Evolutionary conservation across 2,888 invertebrate genomes (phyloP), one percentile per base, ranked within the genome.

Genomic region (Xanthostigma xanthostigma): DNA sequence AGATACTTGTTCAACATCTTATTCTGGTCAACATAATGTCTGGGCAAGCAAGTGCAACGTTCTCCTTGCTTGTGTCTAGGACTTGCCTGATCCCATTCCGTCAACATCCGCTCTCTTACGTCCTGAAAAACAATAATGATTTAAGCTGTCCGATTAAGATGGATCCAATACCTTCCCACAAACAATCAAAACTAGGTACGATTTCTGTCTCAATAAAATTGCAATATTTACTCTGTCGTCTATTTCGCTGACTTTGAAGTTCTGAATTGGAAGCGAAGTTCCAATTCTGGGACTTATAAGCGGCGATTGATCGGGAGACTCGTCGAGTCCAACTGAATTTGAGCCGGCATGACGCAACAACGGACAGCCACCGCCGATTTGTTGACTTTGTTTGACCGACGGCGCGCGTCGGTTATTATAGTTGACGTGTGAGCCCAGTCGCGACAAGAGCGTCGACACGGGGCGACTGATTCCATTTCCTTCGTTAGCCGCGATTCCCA

Each of bases 401-500:
- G 67, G 50, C 4, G 60, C 56, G 6, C 27, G 27, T 27, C 27
- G 27, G n/a, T n/a, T n/a, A 9, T 12, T n/a, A 17, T 13, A 11
- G 9, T 9, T 36, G 8, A 27, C 35, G 46, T 56, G 62, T 0
- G 66, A 62, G 41, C 62, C 61, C 38, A 66, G 57, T 4, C 59
- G 60, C 6, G 66, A 62, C 4, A 67, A 60, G 36, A 67, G 50
- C 5, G 60, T 56, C 2, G 64, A 60, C 5, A 66, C 47, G 1
- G 62, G 63, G 44, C 59, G 57, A 38, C 56, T 58, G 6, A 34
- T 11, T 9, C 43, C 43, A 17, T 27, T 17, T 34, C 64, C 49
- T 52, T 61, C 62, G 41, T 62, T 63, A n/a, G 67, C 66, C 6
- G 66, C 67, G 34, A 68, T 49, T 36, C 62, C 64, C 46, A 68